Conservation (phyloP, 2,888 invertebrate genomes). For the Yponomeuta cagnagella region DNA sequence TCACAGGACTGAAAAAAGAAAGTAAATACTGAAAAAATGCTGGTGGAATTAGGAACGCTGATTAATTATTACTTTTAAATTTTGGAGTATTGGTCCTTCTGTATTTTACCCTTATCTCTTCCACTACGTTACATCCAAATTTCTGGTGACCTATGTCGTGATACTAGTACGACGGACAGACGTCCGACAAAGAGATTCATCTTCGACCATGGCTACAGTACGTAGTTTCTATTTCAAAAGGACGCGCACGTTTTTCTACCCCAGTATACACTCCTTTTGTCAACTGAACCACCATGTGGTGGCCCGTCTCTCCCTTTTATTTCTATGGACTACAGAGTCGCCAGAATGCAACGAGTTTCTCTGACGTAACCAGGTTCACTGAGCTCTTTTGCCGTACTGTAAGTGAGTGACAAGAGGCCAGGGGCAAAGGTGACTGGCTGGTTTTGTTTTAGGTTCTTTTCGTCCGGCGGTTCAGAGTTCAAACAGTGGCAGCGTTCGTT, state of each 20-base stretch:
- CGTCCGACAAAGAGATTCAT: not conserved
- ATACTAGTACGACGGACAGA: too few relatives aligned
- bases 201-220: not conserved
- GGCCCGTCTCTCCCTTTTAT: not conserved
- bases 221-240: not conserved
- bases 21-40: too few relatives aligned
- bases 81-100: too few relatives aligned
- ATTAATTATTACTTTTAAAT: too few relatives aligned
- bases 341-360: not conserved
- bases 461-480: constrained; percentile 20
- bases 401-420: not conserved
- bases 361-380: not conserved
- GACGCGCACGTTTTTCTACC: not conserved
- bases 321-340: not conserved
- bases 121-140: too few relatives aligned
- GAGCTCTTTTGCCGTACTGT: not conserved
- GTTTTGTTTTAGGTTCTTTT: not conserved
- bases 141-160: too few relatives aligned
- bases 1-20: too few relatives aligned
- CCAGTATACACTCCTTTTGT: not conserved
- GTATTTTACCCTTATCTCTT: too few relatives aligned
- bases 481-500: constrained; percentile 39
- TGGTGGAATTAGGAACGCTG: too few relatives aligned
- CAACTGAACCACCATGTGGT: not conserved
- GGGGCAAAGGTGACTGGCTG: not conserved